These are phyloP conservation scores for Ectobius pallidus DNA, from an alignment of 2,888 invertebrate species.

Conservation along the genomic window DNA sequence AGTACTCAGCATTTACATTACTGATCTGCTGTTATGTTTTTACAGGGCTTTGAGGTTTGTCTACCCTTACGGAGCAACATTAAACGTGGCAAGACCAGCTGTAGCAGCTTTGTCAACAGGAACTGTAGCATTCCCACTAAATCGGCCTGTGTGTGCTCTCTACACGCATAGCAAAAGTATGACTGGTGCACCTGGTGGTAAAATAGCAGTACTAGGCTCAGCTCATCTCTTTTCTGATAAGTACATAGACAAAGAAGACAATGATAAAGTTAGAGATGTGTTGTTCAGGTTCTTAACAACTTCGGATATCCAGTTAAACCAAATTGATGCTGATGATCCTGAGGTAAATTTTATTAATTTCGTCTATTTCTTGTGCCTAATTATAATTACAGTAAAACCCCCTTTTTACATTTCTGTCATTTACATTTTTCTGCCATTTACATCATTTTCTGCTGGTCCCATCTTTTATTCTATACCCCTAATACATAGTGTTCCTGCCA, in stretches of 20 bases:
- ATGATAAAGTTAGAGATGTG: constrained; percentile 86
- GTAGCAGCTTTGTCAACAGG: constrained; percentile 90
- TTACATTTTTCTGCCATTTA: no score
- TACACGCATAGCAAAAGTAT: constrained; percentile 65
- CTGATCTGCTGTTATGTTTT: no score
- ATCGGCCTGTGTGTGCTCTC: constrained; percentile 87
- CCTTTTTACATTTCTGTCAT: no score
- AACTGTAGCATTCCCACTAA: constrained; percentile 91
- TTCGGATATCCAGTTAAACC: constrained; percentile 69
- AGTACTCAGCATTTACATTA: no score
- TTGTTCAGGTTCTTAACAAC: constrained; percentile 80
- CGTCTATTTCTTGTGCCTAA: background rate
- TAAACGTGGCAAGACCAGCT: constrained; percentile 91
- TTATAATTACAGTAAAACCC: no score
- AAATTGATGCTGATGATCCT: constrained; percentile 90
- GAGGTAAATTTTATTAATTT: constrained; percentile 67
- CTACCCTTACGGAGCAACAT: constrained; percentile 94
- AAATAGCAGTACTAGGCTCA: constrained; percentile 89
- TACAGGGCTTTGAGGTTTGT: constrained; percentile 72
- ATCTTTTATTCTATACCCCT: background rate
- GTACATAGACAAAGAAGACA: constrained; percentile 93
- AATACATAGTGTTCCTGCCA: background rate
- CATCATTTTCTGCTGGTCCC: no score
- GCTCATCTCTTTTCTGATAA: constrained; percentile 91
- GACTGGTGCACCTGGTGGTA: constrained; percentile 59